phyloP scores from a whole-genome alignment of 2,888 invertebrate species.

The Lepidocyrtinus sp. region DNA sequence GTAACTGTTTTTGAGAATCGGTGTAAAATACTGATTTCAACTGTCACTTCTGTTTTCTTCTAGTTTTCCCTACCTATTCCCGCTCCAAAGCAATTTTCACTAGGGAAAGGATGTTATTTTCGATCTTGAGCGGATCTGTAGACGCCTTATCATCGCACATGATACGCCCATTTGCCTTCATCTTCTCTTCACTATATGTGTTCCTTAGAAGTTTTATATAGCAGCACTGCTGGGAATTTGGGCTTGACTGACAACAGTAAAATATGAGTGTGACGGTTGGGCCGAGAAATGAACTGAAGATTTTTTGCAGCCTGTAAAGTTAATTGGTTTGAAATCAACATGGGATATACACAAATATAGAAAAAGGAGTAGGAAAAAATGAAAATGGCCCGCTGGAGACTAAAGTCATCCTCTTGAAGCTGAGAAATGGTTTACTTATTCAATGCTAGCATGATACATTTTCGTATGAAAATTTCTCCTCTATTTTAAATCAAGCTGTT shows the following conservation, averaged over 20 bases:
- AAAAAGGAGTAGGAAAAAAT: conserved; percentile 3
- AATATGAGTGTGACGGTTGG: conserved; percentile 64
- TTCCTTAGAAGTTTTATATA: conserved; percentile 14
- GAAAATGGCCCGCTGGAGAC: conserved; percentile 60
- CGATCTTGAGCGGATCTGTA: conserved; percentile 24
- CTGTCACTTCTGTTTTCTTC: conserved; percentile 60
- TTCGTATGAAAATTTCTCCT: not conserved
- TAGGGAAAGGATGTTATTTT: conserved; percentile 44
- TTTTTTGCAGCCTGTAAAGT: conserved; percentile 67
- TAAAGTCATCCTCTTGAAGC: conserved; percentile 45
- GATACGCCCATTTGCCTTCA: conserved; percentile 61
- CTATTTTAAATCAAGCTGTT: not conserved
- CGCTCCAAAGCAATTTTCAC: conserved; percentile 56
- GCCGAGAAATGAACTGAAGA: conserved; percentile 66
- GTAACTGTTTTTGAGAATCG: too few relatives aligned
- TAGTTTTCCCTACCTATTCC: conserved; percentile 29
- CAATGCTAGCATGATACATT: not conserved
- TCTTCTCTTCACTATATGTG: conserved; percentile 2
- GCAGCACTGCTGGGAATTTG: conserved; percentile 56
- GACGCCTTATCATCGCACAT: conserved; percentile 58
- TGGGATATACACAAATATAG: conserved; percentile 55
- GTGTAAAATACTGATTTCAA: conserved; percentile 55
- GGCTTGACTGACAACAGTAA: conserved; percentile 64
- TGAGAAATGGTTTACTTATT: conserved; percentile 51
- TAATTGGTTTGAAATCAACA: conserved; percentile 69